Percentiles rank a stretch among this genome's conserved stretches.
Conservation (phyloP, 1,140 invertebrate genomes). For the Stegodyphus mimosarum region DNA sequence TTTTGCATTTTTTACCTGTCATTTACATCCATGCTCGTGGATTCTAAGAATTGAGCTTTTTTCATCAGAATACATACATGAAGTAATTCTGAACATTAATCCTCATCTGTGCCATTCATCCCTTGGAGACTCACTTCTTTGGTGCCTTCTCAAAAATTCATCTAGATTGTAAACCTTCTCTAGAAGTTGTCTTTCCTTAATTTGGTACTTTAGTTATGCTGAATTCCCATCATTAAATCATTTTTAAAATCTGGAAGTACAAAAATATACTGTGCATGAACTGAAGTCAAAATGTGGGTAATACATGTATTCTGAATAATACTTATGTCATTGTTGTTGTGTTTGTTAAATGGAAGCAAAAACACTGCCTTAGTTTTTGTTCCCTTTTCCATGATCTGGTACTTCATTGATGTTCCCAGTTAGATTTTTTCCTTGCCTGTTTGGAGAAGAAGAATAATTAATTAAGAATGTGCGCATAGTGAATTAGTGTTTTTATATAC, state of each 20-base stretch:
- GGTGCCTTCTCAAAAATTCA: conserved; percentile 38
- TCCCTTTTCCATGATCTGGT: too few relatives aligned
- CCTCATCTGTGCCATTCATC: conserved; percentile 36
- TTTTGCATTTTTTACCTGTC: too few relatives aligned
- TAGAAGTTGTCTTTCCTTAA: not conserved
- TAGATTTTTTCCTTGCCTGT: too few relatives aligned
- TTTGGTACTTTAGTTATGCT: not conserved
- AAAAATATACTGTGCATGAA: conserved; percentile 26
- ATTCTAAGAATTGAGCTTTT: conserved; percentile 43
- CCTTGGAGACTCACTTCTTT: conserved; percentile 47
- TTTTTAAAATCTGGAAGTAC: conserved; percentile 8
- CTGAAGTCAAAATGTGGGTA: not conserved
- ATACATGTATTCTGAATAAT: too few relatives aligned
- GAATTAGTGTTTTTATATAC: too few relatives aligned
- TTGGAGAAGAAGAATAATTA: too few relatives aligned
- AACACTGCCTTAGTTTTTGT: too few relatives aligned
- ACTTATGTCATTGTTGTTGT: not conserved
- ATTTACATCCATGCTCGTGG: not conserved
- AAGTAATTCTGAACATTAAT: not conserved
- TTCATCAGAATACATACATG: not conserved
- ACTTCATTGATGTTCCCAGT: too few relatives aligned
- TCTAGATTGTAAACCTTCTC: conserved; percentile 6
- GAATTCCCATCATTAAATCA: not conserved
- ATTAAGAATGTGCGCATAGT: too few relatives aligned
- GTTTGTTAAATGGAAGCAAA: too few relatives aligned